Conservation (phyloP, 2,113 vertebrate genomes). For the Rhegmatorhina hoffmannsi region DNA sequence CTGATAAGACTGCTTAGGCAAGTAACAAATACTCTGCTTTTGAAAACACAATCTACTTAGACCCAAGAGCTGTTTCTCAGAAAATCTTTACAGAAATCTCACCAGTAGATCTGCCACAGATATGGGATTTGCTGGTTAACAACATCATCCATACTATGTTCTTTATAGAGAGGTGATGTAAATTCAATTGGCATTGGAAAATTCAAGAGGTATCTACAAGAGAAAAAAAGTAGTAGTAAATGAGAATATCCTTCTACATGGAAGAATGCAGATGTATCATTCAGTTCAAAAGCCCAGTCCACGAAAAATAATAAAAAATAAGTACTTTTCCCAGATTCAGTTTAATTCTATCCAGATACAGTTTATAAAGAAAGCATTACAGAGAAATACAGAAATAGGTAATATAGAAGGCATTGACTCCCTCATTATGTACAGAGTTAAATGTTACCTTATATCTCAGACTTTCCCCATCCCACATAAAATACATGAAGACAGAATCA, state of each 20-base stretch:
- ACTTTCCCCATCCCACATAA: background rate
- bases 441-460: background rate
- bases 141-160: slow-evolving; percentile 79
- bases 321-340: background rate
- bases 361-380: background rate
- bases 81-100: slow-evolving; percentile 58
- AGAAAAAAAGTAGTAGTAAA: background rate
- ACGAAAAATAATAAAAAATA: background rate
- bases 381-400: background rate
- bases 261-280: background rate
- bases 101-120: slow-evolving; percentile 94
- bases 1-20: background rate
- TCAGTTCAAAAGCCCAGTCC: background rate
- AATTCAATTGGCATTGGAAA: slow-evolving; percentile 83
- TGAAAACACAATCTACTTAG: background rate
- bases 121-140: slow-evolving; percentile 83
- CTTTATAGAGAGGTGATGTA: slow-evolving; percentile 76
- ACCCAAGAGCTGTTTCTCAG: background rate
- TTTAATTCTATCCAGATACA: background rate
- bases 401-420: background rate
- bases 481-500: background rate
- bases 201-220: slow-evolving; percentile 85
- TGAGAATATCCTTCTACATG: background rate
- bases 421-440: background rate
- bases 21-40: background rate